Base-by-base conservation (phyloP, 2,888 invertebrate genomes). In the Harmothoe impar region DNA sequence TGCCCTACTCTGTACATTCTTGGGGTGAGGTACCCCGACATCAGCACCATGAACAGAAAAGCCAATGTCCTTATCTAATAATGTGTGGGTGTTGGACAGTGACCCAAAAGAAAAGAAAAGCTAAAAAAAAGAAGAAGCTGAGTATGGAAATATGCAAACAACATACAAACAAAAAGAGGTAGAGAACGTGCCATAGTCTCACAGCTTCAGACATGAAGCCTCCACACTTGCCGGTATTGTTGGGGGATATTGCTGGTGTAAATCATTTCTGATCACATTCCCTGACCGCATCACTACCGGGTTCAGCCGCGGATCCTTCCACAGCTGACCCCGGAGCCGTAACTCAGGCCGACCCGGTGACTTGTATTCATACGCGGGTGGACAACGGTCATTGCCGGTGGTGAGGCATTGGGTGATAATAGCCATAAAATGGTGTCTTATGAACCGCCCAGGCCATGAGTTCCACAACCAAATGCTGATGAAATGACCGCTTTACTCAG, bases 281-380 rank as follows among this genome's bases (percentile, higher is more conserved):
- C 7, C 35, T 81, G 81, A 17, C 15, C 81, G 29, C 15, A 17
- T n/a, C 77, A n/a, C n/a, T 3, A 25, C 35, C 81, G 23, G 43
- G 33, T 81, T 33, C 33, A 15, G 29, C 81, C 35, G 43, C 35
- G 5, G 33, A 43, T 81, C 25, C 81, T 35, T 33, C 81, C 81
- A 35, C 43, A 0, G 43, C 33, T n/a, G 81, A 33, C 81, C 81
- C 35, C 17, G 15, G 35, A 33, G 81, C 81, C 33, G 81, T 81
- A 81, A 81, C 81, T 81, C 81, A 81, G 35, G 23, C 23, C n/a
- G 81, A 81, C 81, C 81, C 43, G 33, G 81, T 81, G 81, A 81
- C 81, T 81, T 81, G 81, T 81, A 81, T 81, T 81, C 81, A 81
- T 81, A 43, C 43, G 81, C 81, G 10, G 15, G 81, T 23, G 35